phyloP scores from a whole-genome alignment of 2,113 vertebrate species.

The Genyomyrus donnyi region DNA sequence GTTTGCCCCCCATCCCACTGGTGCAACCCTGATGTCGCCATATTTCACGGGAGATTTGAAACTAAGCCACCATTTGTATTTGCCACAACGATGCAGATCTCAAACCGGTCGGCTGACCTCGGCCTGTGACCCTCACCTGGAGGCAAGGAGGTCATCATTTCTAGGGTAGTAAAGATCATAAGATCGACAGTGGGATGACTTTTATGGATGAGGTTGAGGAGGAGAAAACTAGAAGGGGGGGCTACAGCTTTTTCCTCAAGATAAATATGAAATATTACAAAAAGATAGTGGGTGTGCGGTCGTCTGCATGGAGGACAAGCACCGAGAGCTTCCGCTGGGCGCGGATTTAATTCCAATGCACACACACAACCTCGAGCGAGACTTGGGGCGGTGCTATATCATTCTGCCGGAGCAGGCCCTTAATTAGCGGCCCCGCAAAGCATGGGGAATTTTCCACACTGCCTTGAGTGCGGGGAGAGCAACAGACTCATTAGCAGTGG shows the following conservation, averaged over 20 bases:
- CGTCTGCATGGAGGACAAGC: neutral
- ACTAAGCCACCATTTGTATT: neutral
- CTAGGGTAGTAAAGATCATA: neutral
- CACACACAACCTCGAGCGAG: conserved; percentile 8
- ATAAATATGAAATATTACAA: neutral
- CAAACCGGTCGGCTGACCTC: neutral
- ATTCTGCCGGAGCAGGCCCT: neutral
- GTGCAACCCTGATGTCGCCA: neutral
- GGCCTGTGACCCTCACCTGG: neutral
- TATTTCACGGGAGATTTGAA: neutral
- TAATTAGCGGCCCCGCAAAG: conserved; percentile 14
- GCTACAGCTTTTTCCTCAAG: neutral
- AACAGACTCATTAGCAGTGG: neutral
- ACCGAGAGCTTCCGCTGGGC: neutral
- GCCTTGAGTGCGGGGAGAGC: neutral
- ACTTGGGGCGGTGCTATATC: conserved; percentile 2
- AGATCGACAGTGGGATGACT: neutral
- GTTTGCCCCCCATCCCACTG: neutral
- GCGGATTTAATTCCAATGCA: conserved; percentile 21
- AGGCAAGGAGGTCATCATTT: neutral
- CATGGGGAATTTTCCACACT: neutral
- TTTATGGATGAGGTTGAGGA: neutral
- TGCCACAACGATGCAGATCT: neutral
- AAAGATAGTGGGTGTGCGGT: neutral
- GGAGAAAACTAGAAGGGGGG: neutral